Evolutionary conservation across 2,113 vertebrate species (phyloP).

Genomic region (Tyto alba): DNA sequence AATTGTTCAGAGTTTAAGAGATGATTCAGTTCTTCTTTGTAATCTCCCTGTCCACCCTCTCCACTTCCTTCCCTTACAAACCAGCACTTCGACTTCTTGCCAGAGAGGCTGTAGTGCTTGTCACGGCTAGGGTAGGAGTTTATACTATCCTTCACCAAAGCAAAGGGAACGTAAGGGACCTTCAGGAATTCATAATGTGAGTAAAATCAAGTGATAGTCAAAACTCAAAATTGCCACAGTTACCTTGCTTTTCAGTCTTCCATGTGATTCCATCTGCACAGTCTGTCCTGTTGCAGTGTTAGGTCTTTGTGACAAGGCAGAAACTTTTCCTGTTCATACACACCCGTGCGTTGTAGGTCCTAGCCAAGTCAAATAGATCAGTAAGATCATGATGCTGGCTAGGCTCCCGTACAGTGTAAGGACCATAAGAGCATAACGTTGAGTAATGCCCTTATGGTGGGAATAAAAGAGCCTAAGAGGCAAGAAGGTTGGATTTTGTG

Average conservation of each 20-base stretch:
- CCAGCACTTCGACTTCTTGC: background rate
- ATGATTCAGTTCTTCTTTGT: background rate
- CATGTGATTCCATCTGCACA: rapidly evolving
- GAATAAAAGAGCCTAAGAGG: background rate
- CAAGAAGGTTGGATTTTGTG: background rate
- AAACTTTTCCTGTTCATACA: background rate
- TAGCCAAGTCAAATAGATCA: background rate
- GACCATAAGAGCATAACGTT: background rate
- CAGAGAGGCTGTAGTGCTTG: background rate
- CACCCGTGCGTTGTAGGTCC: rapidly evolving
- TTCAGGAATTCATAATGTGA: background rate
- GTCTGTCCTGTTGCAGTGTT: background rate
- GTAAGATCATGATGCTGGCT: background rate
- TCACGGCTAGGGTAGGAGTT: background rate
- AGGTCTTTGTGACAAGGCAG: background rate
- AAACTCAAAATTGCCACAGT: background rate
- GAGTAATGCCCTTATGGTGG: background rate
- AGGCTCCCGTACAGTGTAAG: background rate
- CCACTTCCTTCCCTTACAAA: background rate
- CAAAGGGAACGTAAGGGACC: background rate
- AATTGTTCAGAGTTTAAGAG: background rate
- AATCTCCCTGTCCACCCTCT: background rate
- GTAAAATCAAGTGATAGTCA: background rate
- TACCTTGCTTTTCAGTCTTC: background rate
- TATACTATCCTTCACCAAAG: background rate